Base-by-base conservation (phyloP, 1,140 invertebrate species). In the Drosophila parvula region DNA sequence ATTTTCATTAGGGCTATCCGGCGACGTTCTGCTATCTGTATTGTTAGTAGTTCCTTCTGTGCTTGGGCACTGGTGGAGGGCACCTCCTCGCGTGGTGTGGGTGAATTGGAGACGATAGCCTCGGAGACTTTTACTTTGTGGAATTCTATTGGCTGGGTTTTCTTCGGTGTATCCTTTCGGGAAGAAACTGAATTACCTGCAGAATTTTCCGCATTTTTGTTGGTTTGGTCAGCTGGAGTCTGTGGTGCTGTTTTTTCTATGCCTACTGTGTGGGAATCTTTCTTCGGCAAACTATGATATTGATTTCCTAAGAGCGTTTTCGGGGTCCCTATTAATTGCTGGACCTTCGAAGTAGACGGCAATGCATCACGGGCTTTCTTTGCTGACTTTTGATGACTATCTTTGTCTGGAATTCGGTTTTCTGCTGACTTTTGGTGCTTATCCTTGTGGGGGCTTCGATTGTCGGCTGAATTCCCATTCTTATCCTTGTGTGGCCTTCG, bases 1-100 rank as follows among this genome's bases (percentile, higher is more conserved):
- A 86, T 82, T 61, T 88, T 88, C 55, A 78, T 50, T 7, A 81
- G 40, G 0, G 84, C 84, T 18, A 62, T 32, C 11, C 47, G 70
- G 4, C 80, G 77, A 11, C 80, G 80, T 30, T 84, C 74, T 1
- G 65, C 83, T 3, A 88, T 83, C 68, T 78, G 22, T n/a, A 56
- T 71, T 9, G 18, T 67, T 0, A 83, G 28, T 6, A 80, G n/a
- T 27, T 78, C 69, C 9, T 74, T 79, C 11, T 83, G 68, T 3
- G 36, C 30, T 0, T 34, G 30, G 4, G 32, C 51, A 38, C 83
- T 90, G 12, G 81, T 88, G 44, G 64, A 82, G 8, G 88, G 88
- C 14, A 50, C 36, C 30, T 85, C 78, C 7, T 36, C 62, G 0
- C 9, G 2, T 0, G 16, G 6, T 2, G 4, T 8, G 8, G 16